Base-by-base conservation (phyloP, 2,113 vertebrate species). In the Cyanoderma ruficeps region DNA sequence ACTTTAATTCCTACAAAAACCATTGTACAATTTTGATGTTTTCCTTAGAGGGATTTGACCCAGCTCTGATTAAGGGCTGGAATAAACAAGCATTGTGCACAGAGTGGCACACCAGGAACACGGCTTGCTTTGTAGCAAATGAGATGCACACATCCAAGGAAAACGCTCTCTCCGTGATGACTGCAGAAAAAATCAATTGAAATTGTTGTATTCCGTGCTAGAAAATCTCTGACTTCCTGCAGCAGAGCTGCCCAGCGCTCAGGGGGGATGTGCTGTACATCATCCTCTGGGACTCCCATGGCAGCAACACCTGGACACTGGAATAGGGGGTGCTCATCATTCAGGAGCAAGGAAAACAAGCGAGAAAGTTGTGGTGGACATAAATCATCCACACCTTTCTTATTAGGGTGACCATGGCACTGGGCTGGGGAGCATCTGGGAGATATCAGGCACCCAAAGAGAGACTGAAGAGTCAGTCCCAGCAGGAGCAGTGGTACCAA, bases 1-100 rank as follows among this genome's bases (percentile, higher is more conserved):
- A 82, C 70, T 90, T 78, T 69, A 94, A 92, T 94, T 92, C 83
- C 37, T 63, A 47, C 84, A 94, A 91, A 87, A 23, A 3, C 13
- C 47, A 61, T 47, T 79, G 31, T 76, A 46, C 41, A 23, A 69
- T 25, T 30, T 76, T 68, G 42, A 35, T 69, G 35, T 90, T 93
- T 95, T 90, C 85, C 60, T 94, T 87, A 78, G 80, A 65, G 64
- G 31, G 25, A 69, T 83, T 65, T 89, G 86, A 64, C 80, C 46
- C 72, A 55, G 33, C 80, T 90, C 65, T 84, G 76, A 96, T 78
- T 75, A 86, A 94, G 42, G 46, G 60, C 72, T 67, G n/a, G 47
- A 90, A 84, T 74, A 95, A 90, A 81, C 57, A 81, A 93, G 77
- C 1, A 3, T 11, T 56, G 23, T 44, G 31, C 60, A 52, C 15